Conservation (phyloP, 2,888 invertebrate species). For the Rotaria macrura region DNA sequence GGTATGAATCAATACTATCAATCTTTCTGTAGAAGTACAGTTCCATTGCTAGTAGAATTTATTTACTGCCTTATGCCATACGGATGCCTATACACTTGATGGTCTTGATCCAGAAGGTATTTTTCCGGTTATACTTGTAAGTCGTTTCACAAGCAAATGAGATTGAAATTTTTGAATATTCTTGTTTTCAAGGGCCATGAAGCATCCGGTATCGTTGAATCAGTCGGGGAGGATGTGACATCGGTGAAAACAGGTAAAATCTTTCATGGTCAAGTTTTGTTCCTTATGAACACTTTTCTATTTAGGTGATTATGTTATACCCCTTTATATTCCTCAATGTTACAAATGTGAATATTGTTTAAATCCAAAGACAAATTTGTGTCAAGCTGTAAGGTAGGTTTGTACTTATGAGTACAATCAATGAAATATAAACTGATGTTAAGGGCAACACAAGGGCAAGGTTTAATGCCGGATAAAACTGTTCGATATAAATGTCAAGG, state of each 20-base stretch:
- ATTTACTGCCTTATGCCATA: slow-evolving; percentile 55
- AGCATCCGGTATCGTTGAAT: slow-evolving; percentile 85
- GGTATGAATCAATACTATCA: slow-evolving; percentile 39
- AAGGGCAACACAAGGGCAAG: slow-evolving; percentile 45
- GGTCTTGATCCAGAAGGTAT: slow-evolving; percentile 48
- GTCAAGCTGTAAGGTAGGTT: slow-evolving; percentile 66
- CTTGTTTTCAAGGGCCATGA: slow-evolving; percentile 65
- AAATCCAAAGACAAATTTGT: slow-evolving; percentile 87
- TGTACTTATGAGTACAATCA: not conserved
- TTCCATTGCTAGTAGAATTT: not conserved
- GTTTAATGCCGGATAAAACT: slow-evolving; percentile 51
- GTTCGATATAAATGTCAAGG: slow-evolving; percentile 49
- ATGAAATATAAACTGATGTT: not conserved
- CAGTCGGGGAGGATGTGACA: slow-evolving; percentile 80
- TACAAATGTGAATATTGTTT: slow-evolving; percentile 88
- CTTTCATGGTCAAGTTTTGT: not conserved
- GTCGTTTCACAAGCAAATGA: not conserved
- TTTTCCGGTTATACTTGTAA: slow-evolving; percentile 64
- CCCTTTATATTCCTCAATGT: slow-evolving; percentile 90
- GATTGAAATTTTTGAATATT: not conserved
- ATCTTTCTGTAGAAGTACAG: not conserved
- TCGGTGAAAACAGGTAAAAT: slow-evolving; percentile 58
- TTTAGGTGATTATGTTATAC: slow-evolving; percentile 78
- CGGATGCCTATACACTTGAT: slow-evolving; percentile 53
- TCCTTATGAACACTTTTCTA: slow-evolving; percentile 47